Conservation (phyloP, 2,797 vertebrate genomes). For the Bovichtus variegatus region DNA sequence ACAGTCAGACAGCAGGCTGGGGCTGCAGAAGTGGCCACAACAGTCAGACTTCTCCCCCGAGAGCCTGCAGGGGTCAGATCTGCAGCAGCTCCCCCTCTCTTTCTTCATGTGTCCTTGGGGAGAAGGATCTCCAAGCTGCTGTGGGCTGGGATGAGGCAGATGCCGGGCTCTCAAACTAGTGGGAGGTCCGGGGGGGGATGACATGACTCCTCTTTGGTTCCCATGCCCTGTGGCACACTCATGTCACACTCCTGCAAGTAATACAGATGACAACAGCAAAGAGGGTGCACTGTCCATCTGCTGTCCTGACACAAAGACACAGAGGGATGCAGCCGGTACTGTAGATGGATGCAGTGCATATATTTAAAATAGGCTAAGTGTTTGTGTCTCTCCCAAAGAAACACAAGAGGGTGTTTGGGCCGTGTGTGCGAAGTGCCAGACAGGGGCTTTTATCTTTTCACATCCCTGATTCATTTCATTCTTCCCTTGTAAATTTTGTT, state of each 20-base stretch:
- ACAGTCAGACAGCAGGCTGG: slow-evolving; percentile 72
- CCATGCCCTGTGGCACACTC: slow-evolving; percentile 82
- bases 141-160: slow-evolving; percentile 71
- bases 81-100: slow-evolving; percentile 52
- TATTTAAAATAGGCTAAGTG: neutral
- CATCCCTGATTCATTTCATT: neutral
- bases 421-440: slow-evolving; percentile 5
- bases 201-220: slow-evolving; percentile 78
- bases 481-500: neutral
- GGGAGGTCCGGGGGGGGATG: slow-evolving; percentile 57
- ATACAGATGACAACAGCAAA: slow-evolving; percentile 69
- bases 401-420: neutral
- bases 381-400: neutral
- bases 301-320: slow-evolving; percentile 66
- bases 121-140: slow-evolving; percentile 72
- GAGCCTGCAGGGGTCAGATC: slow-evolving; percentile 63
- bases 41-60: slow-evolving; percentile 73
- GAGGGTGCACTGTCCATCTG: slow-evolving; percentile 83
- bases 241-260: slow-evolving; percentile 77
- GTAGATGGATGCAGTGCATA: neutral
- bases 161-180: slow-evolving; percentile 70
- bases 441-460: neutral
- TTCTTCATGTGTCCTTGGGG: slow-evolving; percentile 66
- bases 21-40: slow-evolving; percentile 56
- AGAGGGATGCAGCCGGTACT: slow-evolving; percentile 39